Evolutionary conservation across 2,113 vertebrate genomes (phyloP).

Genomic region (Tympanuchus pallidicinctus): DNA sequence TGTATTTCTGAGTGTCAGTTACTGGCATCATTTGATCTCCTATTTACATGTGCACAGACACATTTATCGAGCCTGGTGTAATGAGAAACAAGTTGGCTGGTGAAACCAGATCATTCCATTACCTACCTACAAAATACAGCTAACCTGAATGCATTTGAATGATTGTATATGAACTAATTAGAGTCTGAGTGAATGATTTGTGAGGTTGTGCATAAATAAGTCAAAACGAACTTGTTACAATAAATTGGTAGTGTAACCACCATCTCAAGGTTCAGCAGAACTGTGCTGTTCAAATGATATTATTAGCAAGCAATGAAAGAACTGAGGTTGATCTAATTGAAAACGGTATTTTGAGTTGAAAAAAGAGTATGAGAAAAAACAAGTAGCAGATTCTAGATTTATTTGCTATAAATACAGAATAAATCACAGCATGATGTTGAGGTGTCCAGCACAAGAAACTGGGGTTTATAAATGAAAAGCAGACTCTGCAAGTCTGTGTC

Average conservation of each 20-base stretch:
- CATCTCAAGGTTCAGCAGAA: constrained; percentile 18
- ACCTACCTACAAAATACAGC: not conserved
- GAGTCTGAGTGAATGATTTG: not conserved
- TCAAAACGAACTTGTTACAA: not conserved
- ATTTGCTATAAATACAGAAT: constrained; percentile 19
- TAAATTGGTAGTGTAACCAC: not conserved
- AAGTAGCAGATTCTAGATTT: constrained; percentile 15
- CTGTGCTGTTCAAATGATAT: not conserved
- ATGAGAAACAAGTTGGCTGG: not conserved
- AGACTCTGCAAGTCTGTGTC: not conserved
- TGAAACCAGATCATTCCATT: not conserved
- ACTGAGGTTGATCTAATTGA: constrained; percentile 8
- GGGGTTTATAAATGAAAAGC: constrained; percentile 2
- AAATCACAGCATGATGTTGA: constrained; percentile 15
- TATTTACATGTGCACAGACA: not conserved
- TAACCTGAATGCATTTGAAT: not conserved
- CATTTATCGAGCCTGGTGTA: not conserved
- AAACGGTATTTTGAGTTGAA: not conserved
- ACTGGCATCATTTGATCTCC: not conserved
- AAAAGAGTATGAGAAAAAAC: not conserved
- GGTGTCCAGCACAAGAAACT: constrained; percentile 1
- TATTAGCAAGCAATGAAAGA: not conserved
- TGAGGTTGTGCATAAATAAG: not conserved
- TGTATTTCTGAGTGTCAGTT: not conserved
- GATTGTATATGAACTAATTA: constrained; percentile 1